Percentiles rank a stretch among this genome's conserved stretches.
These are phyloP conservation scores for Eustalomyia histrio DNA, from an alignment of 2,888 invertebrate species.

Conservation along the genomic window DNA sequence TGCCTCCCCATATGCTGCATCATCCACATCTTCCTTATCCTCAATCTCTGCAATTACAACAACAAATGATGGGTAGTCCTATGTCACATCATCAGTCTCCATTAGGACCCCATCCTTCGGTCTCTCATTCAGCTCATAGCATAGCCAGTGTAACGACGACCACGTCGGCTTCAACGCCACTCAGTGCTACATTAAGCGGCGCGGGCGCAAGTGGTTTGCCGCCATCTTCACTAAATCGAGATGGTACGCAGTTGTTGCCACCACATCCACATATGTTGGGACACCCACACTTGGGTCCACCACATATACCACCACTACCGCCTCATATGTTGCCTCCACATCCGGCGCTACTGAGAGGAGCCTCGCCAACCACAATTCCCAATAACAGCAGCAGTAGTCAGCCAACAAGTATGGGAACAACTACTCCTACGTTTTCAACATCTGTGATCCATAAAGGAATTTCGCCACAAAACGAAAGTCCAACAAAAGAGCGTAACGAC, in stretches of 20 bases:
- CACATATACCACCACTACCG: slow-evolving; percentile 63
- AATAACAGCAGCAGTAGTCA: slow-evolving; percentile 47
- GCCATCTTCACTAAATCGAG: slow-evolving; percentile 63
- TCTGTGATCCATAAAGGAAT: slow-evolving; percentile 82
- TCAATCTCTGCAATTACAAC: slow-evolving; percentile 59
- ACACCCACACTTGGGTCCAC: slow-evolving; percentile 68
- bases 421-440: slow-evolving; percentile 74
- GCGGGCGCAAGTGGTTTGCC: slow-evolving; percentile 58
- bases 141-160: slow-evolving; percentile 61
- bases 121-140: slow-evolving; percentile 59
- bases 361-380: slow-evolving; percentile 74
- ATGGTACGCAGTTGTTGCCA: slow-evolving; percentile 70
- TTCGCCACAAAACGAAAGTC: slow-evolving; percentile 89
- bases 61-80: slow-evolving; percentile 49
- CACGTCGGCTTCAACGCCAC: slow-evolving; percentile 49
- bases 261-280: slow-evolving; percentile 70
- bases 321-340: slow-evolving; percentile 67
- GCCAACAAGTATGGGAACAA: slow-evolving; percentile 46
- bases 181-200: slow-evolving; percentile 56
- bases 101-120: slow-evolving; percentile 45
- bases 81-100: slow-evolving; percentile 46
- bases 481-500: slow-evolving; percentile 89
- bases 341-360: slow-evolving; percentile 75
- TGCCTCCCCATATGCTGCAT: slow-evolving; percentile 64
- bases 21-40: slow-evolving; percentile 68